Evolutionary conservation across 2,797 vertebrate genomes (phyloP), one percentile per base, ranked within the genome.

Genomic region (Crenichthys baileyi): DNA sequence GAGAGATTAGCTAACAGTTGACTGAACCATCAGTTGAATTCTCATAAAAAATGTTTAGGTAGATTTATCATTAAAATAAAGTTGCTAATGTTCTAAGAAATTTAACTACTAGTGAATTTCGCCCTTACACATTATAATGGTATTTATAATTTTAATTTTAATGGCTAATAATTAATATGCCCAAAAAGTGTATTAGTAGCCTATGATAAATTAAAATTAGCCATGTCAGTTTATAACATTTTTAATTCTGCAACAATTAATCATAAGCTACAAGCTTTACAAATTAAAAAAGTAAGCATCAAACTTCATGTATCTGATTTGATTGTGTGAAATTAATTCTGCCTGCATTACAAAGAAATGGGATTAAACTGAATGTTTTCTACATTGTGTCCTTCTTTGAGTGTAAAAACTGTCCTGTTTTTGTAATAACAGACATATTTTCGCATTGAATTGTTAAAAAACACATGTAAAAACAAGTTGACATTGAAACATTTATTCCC

Each of bases 261-360:
- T 15, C 36, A 26, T 20, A 24, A 56, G 4, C 31, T 26, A 26
- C 0, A 70, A 70, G 29, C 20, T 56, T 22, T n/a, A 56, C n/a
- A 26, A 26, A 13, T 36, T 16, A 73, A 5, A 56, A 58, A 18
- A 44, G 39, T 1, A 56, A 44, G 13, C 22, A 41, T 68, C 7
- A 44, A 70, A n/a, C 4, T 44, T 68, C 20, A 68, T 68, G 22
- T 24, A n/a, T 24, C 5, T 80, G 63, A 71, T 68, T 44, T 56
- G 50, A 79, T 80, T 72, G 84, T 80, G 76, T 81, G 41, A 84
- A 84, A 46, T 46, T 58, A 20, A 75, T 74, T 68, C 50, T 65
- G 26, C 77, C 11, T 12, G 11, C 18, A 26, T 51, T 51, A 29
- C 13, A 50, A 13, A 39, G 6, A 63, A 36, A 65, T 36, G 7